Conservation (phyloP, 2,113 vertebrate genomes). For the Machaerirhynchus nigripectus region DNA sequence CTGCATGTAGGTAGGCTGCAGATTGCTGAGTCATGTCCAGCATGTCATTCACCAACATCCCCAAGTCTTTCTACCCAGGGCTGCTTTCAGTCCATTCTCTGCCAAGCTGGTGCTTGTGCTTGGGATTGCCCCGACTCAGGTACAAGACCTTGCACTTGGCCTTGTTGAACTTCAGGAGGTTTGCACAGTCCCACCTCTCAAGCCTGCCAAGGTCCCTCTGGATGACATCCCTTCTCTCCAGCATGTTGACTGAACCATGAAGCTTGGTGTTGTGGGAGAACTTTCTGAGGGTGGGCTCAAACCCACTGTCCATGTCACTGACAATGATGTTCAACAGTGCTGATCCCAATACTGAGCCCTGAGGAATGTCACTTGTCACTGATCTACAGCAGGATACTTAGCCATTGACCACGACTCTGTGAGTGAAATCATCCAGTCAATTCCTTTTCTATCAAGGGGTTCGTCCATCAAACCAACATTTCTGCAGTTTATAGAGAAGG, state of each 20-base stretch:
- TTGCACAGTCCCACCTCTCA: not conserved
- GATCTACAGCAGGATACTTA: not conserved
- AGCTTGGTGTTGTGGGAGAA: not conserved
- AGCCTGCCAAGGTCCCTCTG: not conserved
- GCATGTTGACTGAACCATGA: rapidly evolving
- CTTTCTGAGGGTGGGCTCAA: not conserved
- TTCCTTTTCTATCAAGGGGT: too few relatives aligned
- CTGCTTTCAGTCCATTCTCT: not conserved
- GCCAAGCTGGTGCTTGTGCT: not conserved
- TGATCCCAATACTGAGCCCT: rapidly evolving
- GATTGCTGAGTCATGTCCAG: not conserved
- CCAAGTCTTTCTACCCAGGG: not conserved
- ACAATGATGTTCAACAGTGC: not conserved
- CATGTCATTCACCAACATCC: not conserved
- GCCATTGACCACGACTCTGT: not conserved
- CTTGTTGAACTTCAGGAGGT: not conserved
- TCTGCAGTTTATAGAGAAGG: not conserved
- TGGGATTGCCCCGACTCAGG: not conserved
- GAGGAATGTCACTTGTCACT: not conserved
- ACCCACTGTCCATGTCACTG: not conserved
- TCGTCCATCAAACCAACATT: not conserved
- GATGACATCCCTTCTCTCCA: not conserved
- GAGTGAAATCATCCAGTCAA: not conserved
- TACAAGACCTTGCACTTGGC: not conserved
- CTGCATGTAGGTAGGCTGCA: not conserved